Base-by-base conservation (phyloP, 2,113 vertebrate species). In the Numida meleagris region DNA sequence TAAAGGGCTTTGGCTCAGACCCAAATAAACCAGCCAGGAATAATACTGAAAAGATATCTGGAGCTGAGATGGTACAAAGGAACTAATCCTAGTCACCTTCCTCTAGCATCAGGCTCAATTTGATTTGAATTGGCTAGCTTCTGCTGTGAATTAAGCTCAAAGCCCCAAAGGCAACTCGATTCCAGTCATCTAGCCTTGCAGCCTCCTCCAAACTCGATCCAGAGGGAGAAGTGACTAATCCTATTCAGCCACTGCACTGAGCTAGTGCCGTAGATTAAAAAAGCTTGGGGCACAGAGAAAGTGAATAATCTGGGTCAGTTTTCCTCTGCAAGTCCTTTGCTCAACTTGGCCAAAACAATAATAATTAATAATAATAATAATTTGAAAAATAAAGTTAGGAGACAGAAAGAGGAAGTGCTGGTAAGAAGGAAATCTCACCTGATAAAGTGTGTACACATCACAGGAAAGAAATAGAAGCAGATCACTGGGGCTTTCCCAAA, bases 141-240 rank as follows among this genome's bases (percentile, higher is more conserved):
- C 94, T 90, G 83, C 33, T 78, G n/a, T 82, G 88, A 96, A 89
- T 93, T 95, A 92, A 96, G 57, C 76, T 79, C 86, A 88, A 93
- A 93, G 51, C 73, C 90, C 88, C 70, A 92, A 93, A 93, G 94
- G 73, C 88, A 90, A 94, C 92, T 81, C 0, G 0, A 12, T 89
- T 93, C 65, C 77, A 95, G 92, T 57, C 94, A 94, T 93, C 65
- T 82, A 90, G 85, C 73, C 93, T 88, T 92, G 82, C 90, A 94
- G 83, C 48, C 83, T 95, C 73, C 70, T 96, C 80, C 94, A 96
- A 94, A 94, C 66, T 92, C 16, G 0, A 53, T 90, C 88, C 92
- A 86, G 92, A 82, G 95, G 88, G 92, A 92, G 72, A 94, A 93
- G 67, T 90, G 90, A 84, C 83, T 92, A 94, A 92, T 94, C 90